Percentiles rank a stretch among this genome's conserved stretches.
phyloP scores from a whole-genome alignment of 1,140 invertebrate genomes.

The Brevipalpus yothersi region DNA sequence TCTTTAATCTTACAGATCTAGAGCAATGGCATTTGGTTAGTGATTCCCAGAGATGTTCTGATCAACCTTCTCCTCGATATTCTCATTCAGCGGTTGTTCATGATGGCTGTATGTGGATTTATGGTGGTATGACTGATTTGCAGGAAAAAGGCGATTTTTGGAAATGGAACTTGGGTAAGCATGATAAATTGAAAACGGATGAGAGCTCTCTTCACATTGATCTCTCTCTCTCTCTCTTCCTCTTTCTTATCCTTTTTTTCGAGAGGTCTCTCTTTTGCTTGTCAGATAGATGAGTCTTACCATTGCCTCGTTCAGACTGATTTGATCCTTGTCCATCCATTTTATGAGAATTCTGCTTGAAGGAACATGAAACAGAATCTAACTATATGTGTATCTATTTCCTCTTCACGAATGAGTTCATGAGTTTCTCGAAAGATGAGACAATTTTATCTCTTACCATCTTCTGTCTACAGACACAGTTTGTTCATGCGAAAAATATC shows the following conservation, averaged over 20 bases:
- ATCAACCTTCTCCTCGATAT: slow-evolving; percentile 41
- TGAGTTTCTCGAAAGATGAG: too few relatives aligned
- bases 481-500: too few relatives aligned
- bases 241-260: not conserved
- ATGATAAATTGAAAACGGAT: not conserved
- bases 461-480: too few relatives aligned
- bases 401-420: too few relatives aligned
- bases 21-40: slow-evolving; percentile 20
- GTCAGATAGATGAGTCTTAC: too few relatives aligned
- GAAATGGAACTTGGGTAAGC: slow-evolving; percentile 43
- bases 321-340: too few relatives aligned
- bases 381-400: too few relatives aligned
- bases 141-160: slow-evolving; percentile 54
- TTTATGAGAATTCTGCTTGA: too few relatives aligned
- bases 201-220: not conserved
- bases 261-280: too few relatives aligned
- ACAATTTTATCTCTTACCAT: too few relatives aligned
- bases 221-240: not conserved
- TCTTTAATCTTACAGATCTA: slow-evolving; percentile 14
- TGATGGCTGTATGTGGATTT: slow-evolving; percentile 53
- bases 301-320: too few relatives aligned
- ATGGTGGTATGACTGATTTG: slow-evolving; percentile 66
- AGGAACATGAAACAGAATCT: too few relatives aligned
- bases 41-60: slow-evolving; percentile 9
- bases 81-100: slow-evolving; percentile 59